A percentile compares a stretch with the other conserved stretches of the same genome.
Evolutionary conservation across 1,140 invertebrate species (phyloP).

Genomic region (Brachionus calyciflorus): DNA sequence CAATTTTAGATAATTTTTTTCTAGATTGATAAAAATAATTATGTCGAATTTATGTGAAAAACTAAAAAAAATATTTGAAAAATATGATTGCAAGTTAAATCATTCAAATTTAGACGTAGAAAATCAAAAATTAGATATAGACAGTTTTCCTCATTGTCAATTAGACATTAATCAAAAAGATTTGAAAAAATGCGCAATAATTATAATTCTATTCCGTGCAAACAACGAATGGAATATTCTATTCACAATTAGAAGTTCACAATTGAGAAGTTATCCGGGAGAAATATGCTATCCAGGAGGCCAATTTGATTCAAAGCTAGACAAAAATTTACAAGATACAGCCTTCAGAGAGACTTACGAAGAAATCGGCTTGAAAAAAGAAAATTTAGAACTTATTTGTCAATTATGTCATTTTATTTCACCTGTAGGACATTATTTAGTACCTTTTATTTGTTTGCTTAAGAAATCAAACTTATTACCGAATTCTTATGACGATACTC

Average conservation of each 20-base stretch:
- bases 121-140: not conserved
- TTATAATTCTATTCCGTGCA: constrained; percentile 17
- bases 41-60: not conserved
- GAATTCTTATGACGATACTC: not conserved
- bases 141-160: constrained; percentile 27
- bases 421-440: constrained; percentile 17
- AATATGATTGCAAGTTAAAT: not conserved
- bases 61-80: not conserved
- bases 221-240: constrained; percentile 6
- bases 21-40: no score
- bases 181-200: constrained; percentile 27
- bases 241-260: constrained; percentile 13
- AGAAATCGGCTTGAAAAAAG: constrained; percentile 25
- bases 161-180: not conserved
- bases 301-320: not conserved
- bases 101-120: not conserved
- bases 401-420: constrained; percentile 40
- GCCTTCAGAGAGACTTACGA: constrained; percentile 36
- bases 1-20: no score
- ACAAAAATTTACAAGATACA: constrained; percentile 5
- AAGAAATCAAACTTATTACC: not conserved
- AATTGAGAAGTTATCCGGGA: constrained; percentile 9
- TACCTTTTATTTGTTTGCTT: constrained; percentile 10
- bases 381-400: constrained; percentile 18
- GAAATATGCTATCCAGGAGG: constrained; percentile 42